Base-by-base conservation (phyloP, 1,140 invertebrate species). In the Zelostemma sp. region DNA sequence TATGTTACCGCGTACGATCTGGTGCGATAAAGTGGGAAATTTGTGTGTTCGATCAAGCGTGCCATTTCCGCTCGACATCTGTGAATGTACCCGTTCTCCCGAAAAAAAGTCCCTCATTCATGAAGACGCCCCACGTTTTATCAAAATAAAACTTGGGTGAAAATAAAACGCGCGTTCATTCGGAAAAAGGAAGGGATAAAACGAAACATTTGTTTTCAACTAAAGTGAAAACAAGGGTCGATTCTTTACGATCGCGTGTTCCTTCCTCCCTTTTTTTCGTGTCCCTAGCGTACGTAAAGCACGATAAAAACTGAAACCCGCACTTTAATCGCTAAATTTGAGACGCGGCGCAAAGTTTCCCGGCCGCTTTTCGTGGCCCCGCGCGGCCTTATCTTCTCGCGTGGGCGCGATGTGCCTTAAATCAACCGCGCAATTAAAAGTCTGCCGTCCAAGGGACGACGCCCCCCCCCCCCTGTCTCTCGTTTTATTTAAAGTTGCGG, bases 21-120 rank as follows among this genome's bases (percentile, higher is more conserved):
- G 47, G 45, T 38, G 51, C 53, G 63, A 73, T 33, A 50, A 16
- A 64, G 66, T 67, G 64, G 67, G 33, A 59, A 65, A 55, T 76
- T 78, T 72, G 57, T 56, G 58, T 68, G 63, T 63, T 67, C 71
- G 67, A 65, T 75, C 72, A 62, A 73, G 18, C 72, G 62, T 70
- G 71, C 62, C 66, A 80, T 77, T 79, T 78, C 78, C 73, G 72
- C 66, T 73, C 59, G 55, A 60, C 51, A 56, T 63, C 65, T 62
- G 61, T 69, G 64, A 77, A 78, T 74, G 73, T 68, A 12, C 48
- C 58, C n/a, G n/a, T n/a, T n/a, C n/a, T n/a, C n/a, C n/a, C n/a
- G n/a, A n/a, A n/a, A n/a, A n/a, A n/a, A n/a, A n/a, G n/a, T n/a
- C n/a, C n/a, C n/a, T n/a, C n/a, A n/a, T n/a, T n/a, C n/a, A n/a